A percentile compares a stretch with the other conserved stretches of the same genome.
These are phyloP conservation scores for Albula glossodonta DNA, from an alignment of 2,113 vertebrate species.

Conservation along the genomic window DNA sequence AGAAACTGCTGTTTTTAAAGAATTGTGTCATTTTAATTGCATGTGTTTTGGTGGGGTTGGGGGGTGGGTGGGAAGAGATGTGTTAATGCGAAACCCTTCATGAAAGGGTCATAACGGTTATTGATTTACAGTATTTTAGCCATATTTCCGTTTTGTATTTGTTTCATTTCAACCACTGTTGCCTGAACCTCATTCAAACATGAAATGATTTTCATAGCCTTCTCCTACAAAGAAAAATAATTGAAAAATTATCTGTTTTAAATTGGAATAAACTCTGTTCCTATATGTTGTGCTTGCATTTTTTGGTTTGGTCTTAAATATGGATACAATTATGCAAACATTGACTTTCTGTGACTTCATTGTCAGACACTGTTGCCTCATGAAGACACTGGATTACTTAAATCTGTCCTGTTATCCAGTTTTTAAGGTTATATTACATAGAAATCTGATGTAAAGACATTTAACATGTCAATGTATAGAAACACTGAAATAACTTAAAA, in stretches of 20 bases:
- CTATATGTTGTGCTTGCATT: slow-evolving; percentile 73
- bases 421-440: too few relatives aligned
- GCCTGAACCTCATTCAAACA: slow-evolving; percentile 83
- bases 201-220: slow-evolving; percentile 79
- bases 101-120: slow-evolving; percentile 61
- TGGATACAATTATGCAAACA: background rate
- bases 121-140: slow-evolving; percentile 75
- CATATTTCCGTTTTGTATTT: slow-evolving; percentile 68
- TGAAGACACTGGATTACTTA: too few relatives aligned
- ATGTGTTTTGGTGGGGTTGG: slow-evolving; percentile 60
- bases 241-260: slow-evolving; percentile 77
- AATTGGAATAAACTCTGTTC: slow-evolving; percentile 82
- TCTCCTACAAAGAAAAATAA: slow-evolving; percentile 79
- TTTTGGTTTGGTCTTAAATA: slow-evolving; percentile 27
- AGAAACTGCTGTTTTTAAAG: slow-evolving; percentile 74
- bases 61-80: slow-evolving; percentile 61
- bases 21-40: slow-evolving; percentile 76
- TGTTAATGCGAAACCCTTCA: slow-evolving; percentile 57
- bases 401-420: too few relatives aligned
- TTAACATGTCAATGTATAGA: background rate
- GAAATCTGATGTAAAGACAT: background rate
- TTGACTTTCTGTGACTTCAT: background rate
- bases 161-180: slow-evolving; percentile 78
- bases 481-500: background rate
- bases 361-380: too few relatives aligned